Conservation (phyloP, 2,888 invertebrate species). For the Melipona bicolor region DNA sequence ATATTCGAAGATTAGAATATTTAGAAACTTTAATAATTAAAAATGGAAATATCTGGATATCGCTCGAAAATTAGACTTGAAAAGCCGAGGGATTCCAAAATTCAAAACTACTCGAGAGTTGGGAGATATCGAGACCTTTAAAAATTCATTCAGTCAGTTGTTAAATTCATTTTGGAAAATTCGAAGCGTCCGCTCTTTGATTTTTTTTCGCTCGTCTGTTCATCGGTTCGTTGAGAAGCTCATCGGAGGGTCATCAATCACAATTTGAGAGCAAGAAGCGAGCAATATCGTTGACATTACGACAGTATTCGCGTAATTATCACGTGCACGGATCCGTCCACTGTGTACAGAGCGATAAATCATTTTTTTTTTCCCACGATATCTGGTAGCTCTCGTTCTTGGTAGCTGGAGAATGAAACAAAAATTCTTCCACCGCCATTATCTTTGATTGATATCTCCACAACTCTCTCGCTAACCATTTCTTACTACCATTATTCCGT, state of each 20-base stretch:
- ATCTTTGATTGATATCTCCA: conserved; percentile 58
- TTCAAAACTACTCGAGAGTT: neutral
- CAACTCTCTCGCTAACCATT: conserved; percentile 40
- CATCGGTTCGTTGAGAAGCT: conserved; percentile 36
- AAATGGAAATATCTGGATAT: too few species aligned
- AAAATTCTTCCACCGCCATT: conserved; percentile 50
- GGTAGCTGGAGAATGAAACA: conserved; percentile 25
- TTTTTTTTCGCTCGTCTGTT: too few species aligned
- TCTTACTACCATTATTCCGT: conserved; percentile 52
- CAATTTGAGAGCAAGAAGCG: conserved; percentile 42
- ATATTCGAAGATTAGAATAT: too few species aligned
- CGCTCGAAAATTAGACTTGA: neutral
- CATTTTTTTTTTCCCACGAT: conserved; percentile 43
- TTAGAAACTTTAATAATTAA: too few species aligned
- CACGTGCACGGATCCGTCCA: conserved; percentile 28
- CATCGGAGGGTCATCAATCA: conserved; percentile 43
- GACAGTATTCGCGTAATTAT: conserved; percentile 45
- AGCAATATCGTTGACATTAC: conserved; percentile 45
- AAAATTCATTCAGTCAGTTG: neutral
- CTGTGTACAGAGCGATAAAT: conserved; percentile 51
- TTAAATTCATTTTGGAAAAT: neutral
- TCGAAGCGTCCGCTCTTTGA: neutral
- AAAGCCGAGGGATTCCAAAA: too few species aligned
- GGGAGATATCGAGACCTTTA: neutral
- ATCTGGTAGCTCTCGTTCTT: conserved; percentile 13